Evolutionary conservation across 2,888 invertebrate species (phyloP).

Genomic region (Drosophila leonis): DNA sequence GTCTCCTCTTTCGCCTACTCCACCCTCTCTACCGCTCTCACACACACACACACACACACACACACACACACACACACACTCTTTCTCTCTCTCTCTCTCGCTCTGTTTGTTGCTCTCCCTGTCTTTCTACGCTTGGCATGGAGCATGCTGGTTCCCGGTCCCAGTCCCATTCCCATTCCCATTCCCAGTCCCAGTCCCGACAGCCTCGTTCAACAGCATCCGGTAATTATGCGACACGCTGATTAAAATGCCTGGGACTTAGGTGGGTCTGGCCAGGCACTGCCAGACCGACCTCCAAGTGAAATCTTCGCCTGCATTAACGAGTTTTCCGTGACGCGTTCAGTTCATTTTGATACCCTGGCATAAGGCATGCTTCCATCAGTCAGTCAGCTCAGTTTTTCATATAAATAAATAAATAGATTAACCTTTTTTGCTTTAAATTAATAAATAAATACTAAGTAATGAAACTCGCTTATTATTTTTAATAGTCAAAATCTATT

Average conservation of each 20-base stretch:
- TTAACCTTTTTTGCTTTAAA: background rate
- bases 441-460: background rate
- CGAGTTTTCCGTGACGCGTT: constrained; percentile 80
- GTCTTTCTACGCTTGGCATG: constrained; percentile 54
- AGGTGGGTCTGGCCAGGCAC: constrained; percentile 70
- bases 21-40: background rate
- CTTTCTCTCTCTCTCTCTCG: background rate
- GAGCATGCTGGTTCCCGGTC: constrained; percentile 35
- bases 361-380: background rate
- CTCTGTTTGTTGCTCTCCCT: constrained; percentile 10
- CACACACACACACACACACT: background rate
- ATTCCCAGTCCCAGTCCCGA: constrained; percentile 29
- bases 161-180: constrained; percentile 17
- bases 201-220: constrained; percentile 80
- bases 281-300: constrained; percentile 70
- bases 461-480: background rate
- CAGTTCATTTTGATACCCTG: constrained; percentile 48
- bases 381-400: background rate
- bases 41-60: background rate
- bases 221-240: constrained; percentile 85
- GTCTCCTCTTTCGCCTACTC: background rate
- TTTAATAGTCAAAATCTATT: background rate
- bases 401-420: background rate
- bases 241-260: constrained; percentile 84
- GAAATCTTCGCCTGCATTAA: constrained; percentile 81